Percentiles rank a stretch among this genome's conserved stretches.
phyloP scores from a whole-genome alignment of 1,140 invertebrate genomes.

The Choristoneura fumiferana region DNA sequence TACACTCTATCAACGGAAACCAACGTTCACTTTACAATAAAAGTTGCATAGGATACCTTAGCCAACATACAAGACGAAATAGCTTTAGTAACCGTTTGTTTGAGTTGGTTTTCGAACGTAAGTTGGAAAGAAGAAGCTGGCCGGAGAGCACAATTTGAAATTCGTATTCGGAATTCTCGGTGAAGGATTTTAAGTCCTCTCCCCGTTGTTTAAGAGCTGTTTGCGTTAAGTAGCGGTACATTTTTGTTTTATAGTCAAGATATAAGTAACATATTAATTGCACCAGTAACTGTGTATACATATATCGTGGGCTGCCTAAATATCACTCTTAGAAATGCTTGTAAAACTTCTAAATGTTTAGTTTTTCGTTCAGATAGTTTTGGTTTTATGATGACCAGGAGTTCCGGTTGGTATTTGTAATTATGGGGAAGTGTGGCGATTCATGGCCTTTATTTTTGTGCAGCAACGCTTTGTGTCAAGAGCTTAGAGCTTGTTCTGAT shows the following conservation, averaged over 20 bases:
- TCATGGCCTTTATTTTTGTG: no score
- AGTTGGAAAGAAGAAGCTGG: slow-evolving; percentile 32
- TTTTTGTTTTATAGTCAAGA: slow-evolving; percentile 62
- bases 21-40: slow-evolving; percentile 41
- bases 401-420: no score
- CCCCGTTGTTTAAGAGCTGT: slow-evolving; percentile 61
- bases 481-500: no score
- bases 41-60: slow-evolving; percentile 30
- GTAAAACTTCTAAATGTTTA: slow-evolving; percentile 2
- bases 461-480: no score
- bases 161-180: slow-evolving; percentile 69
- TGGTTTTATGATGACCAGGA: no score
- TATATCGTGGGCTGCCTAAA: slow-evolving; percentile 22
- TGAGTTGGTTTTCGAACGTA: slow-evolving; percentile 26
- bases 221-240: slow-evolving; percentile 67
- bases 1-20: slow-evolving; percentile 33
- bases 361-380: background rate
- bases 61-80: no score
- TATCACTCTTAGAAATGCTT: background rate
- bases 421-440: no score
- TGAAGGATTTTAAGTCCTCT: slow-evolving; percentile 73
- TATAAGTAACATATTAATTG: slow-evolving; percentile 65
- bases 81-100: no score
- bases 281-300: slow-evolving; percentile 38
- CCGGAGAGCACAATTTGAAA: slow-evolving; percentile 69